Conservation (phyloP, 2,797 vertebrate genomes). For the Sarcophilus harrisii region DNA sequence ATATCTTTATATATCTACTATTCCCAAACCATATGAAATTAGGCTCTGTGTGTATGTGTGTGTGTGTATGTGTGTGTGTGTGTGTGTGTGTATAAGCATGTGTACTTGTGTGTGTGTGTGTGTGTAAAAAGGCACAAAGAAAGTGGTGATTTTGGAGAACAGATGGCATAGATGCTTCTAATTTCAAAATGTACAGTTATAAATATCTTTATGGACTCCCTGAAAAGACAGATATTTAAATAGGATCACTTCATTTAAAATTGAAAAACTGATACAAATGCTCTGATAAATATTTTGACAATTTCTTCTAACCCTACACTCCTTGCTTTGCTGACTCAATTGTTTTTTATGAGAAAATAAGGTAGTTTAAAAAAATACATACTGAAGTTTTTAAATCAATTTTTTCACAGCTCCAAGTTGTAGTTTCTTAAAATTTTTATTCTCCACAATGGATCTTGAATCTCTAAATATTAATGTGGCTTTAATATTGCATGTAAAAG, state of each 20-base stretch:
- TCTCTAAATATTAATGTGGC: slow-evolving; percentile 79
- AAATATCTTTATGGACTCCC: neutral
- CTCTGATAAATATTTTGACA: slow-evolving; percentile 59
- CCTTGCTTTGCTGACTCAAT: slow-evolving; percentile 48
- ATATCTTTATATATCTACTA: neutral
- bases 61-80: neutral
- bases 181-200: neutral
- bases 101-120: neutral
- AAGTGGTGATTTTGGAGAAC: neutral
- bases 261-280: neutral
- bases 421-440: slow-evolving; percentile 78
- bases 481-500: slow-evolving; percentile 79
- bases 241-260: neutral
- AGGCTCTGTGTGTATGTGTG: neutral
- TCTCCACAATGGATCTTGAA: slow-evolving; percentile 61
- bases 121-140: neutral
- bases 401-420: slow-evolving; percentile 67
- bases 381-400: slow-evolving; percentile 66
- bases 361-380: slow-evolving; percentile 15
- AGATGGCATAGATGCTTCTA: neutral
- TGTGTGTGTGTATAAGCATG: neutral
- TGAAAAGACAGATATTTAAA: slow-evolving; percentile 26
- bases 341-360: slow-evolving; percentile 62
- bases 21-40: neutral
- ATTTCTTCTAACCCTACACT: slow-evolving; percentile 11